Evolutionary conservation across 2,888 invertebrate genomes (phyloP).

Genomic region (Sphaerophoria rueppellii): DNA sequence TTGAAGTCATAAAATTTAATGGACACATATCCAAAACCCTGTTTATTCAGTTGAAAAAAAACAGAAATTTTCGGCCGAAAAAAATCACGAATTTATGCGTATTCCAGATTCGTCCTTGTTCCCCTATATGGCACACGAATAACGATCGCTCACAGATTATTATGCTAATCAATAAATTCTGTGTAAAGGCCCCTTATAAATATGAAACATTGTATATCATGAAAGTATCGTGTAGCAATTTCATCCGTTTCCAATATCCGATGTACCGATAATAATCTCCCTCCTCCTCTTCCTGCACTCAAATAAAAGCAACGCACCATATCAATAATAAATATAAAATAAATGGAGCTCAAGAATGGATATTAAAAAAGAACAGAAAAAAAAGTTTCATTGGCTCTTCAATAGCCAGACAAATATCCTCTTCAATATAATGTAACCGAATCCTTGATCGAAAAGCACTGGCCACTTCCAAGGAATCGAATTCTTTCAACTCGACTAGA

Average conservation of each 20-base stretch:
- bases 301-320: background rate
- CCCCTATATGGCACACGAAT: background rate
- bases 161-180: slow-evolving; percentile 28
- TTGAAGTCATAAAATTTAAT: slow-evolving; percentile 2
- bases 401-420: slow-evolving; percentile 37
- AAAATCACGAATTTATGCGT: background rate
- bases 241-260: background rate
- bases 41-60: too few relatives aligned
- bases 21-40: too few relatives aligned
- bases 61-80: background rate
- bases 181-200: slow-evolving; percentile 18
- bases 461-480: slow-evolving; percentile 38
- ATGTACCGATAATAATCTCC: background rate
- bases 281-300: background rate
- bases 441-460: slow-evolving; percentile 29
- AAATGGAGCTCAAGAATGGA: slow-evolving; percentile 4
- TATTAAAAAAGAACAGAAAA: slow-evolving; percentile 18
- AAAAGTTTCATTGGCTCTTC: slow-evolving; percentile 12
- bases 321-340: slow-evolving; percentile 16
- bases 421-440: slow-evolving; percentile 34
- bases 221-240: slow-evolving; percentile 6
- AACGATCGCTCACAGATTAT: slow-evolving; percentile 4
- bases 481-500: slow-evolving; percentile 5
- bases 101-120: slow-evolving; percentile 3
- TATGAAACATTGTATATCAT: background rate